Conservation (phyloP, 2,113 vertebrate species). For the Eolophus roseicapilla region DNA sequence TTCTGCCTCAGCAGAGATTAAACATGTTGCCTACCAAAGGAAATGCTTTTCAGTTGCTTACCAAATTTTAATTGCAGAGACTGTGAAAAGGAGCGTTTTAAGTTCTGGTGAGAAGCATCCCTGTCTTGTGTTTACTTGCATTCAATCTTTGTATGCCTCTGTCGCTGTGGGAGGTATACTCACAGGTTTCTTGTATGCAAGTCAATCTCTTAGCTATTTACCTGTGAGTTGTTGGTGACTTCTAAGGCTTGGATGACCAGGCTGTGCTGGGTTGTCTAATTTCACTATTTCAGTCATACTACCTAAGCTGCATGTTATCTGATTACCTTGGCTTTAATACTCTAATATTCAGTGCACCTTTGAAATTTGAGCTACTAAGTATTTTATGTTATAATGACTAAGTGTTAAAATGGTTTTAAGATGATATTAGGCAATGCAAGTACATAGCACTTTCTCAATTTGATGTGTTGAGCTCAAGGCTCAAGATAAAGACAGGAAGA, state of each 20-base stretch:
- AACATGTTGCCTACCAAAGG: not conserved
- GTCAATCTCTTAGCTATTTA: not conserved
- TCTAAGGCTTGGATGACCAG: not conserved
- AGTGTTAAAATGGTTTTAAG: not conserved
- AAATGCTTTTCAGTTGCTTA: not conserved
- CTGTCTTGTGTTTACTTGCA: not conserved
- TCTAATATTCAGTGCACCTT: not conserved
- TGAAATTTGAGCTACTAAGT: not conserved
- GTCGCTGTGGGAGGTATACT: not conserved
- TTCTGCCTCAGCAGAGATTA: not conserved
- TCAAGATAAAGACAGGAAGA: not conserved
- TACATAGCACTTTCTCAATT: not conserved
- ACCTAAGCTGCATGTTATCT: not conserved
- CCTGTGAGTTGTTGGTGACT: not conserved
- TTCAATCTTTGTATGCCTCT: not conserved
- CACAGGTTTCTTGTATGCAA: not conserved
- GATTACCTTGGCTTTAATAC: not conserved
- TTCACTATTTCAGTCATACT: not conserved
- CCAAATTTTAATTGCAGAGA: not conserved
- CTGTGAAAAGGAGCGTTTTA: not conserved
- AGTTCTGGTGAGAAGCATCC: not conserved
- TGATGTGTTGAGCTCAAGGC: fast-evolving
- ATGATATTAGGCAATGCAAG: not conserved
- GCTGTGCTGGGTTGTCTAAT: not conserved
- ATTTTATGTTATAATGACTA: not conserved